These are phyloP conservation scores for Diadema setosum DNA, from an alignment of 35 echinoderm and acorn worm species.

Conservation along the genomic window DNA sequence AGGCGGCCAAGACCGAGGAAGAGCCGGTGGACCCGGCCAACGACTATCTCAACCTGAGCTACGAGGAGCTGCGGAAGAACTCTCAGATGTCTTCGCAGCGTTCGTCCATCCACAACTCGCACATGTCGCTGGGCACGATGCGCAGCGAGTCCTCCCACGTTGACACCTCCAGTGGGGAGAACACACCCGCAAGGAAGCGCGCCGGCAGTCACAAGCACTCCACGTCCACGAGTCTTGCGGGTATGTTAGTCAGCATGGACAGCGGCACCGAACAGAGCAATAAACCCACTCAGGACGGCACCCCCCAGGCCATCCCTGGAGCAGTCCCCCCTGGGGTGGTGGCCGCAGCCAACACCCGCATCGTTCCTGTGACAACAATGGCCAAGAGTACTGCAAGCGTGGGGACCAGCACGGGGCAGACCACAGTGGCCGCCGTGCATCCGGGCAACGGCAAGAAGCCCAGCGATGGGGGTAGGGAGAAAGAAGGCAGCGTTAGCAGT, in stretches of 20 bases:
- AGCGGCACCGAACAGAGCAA: slow-evolving; percentile 17
- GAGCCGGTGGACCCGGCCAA: slow-evolving; percentile 21
- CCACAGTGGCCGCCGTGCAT: slow-evolving; percentile 2
- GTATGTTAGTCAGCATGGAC: slow-evolving; percentile 26
- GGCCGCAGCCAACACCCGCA: background rate
- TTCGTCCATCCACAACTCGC: slow-evolving; percentile 77
- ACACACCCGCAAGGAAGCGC: slow-evolving; percentile 32
- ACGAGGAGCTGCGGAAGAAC: slow-evolving; percentile 76
- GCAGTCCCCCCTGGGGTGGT: too few relatives aligned
- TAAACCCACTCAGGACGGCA: background rate
- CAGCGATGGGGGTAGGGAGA: background rate
- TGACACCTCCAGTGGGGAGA: slow-evolving; percentile 17
- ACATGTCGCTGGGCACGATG: slow-evolving; percentile 52
- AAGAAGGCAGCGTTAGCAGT: background rate
- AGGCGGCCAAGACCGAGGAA: background rate
- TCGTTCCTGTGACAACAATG: background rate
- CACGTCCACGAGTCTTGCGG: background rate
- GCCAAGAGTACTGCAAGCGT: background rate
- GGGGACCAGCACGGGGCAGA: background rate
- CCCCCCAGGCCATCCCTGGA: background rate
- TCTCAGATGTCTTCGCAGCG: slow-evolving; percentile 70
- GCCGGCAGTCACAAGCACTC: background rate
- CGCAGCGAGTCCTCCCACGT: slow-evolving; percentile 56
- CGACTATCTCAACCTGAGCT: slow-evolving; percentile 84
- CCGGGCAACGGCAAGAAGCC: background rate